phyloP scores from a whole-genome alignment of 2,797 vertebrate genomes.

The Anas georgica region DNA sequence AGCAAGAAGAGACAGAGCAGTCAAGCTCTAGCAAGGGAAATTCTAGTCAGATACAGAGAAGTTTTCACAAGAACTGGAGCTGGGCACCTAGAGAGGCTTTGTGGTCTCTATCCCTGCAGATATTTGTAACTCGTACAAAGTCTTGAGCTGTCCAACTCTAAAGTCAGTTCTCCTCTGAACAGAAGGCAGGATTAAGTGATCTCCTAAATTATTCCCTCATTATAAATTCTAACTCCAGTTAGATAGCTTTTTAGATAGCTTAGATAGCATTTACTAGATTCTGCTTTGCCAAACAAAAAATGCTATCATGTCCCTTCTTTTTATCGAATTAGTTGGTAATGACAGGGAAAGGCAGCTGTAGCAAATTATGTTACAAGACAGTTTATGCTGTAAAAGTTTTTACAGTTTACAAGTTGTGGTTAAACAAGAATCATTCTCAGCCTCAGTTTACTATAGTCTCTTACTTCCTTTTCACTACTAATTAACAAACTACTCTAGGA shows the following conservation, averaged over 20 bases:
- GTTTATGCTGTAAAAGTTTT: neutral
- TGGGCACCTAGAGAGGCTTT: neutral
- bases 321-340: neutral
- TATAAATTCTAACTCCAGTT: neutral
- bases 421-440: neutral
- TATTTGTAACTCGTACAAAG: neutral
- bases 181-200: neutral
- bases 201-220: neutral
- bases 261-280: neutral
- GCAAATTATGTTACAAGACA: neutral
- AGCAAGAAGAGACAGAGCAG: neutral
- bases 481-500: neutral
- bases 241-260: too few species aligned
- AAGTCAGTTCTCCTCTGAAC: neutral
- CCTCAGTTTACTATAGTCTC: neutral
- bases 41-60: neutral
- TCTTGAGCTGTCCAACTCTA: neutral
- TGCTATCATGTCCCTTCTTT: rapidly evolving
- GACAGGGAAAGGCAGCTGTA: neutral
- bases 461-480: neutral
- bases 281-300: neutral
- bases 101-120: neutral
- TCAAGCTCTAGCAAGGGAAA: neutral
- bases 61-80: neutral
- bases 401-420: neutral